Percentiles rank a stretch among this genome's conserved stretches.
These are phyloP conservation scores for Hydrochoerus hydrochaeris DNA, from an alignment of 2,113 vertebrate genomes.

Conservation along the genomic window DNA sequence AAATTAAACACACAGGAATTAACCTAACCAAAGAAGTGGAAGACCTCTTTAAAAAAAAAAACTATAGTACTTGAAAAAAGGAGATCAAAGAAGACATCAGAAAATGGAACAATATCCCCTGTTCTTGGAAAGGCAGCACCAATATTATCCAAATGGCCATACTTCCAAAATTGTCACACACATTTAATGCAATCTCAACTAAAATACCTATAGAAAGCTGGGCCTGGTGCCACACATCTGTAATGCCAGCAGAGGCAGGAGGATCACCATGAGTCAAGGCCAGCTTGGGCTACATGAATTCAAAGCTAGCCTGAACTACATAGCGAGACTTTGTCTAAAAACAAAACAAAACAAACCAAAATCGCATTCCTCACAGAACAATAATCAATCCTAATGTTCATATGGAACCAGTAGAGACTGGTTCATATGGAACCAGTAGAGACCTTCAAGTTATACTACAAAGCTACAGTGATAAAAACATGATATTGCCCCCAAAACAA, in stretches of 20 bases:
- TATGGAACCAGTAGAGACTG: background rate
- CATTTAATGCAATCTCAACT: background rate
- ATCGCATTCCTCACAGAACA: background rate
- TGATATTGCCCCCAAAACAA: background rate
- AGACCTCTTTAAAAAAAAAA: background rate
- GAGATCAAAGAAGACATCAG: background rate
- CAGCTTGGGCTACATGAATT: background rate
- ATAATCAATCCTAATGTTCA: background rate
- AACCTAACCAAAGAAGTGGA: background rate
- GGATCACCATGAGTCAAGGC: background rate
- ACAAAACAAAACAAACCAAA: background rate
- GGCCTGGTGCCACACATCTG: background rate
- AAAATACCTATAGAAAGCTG: background rate
- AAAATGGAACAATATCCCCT: background rate
- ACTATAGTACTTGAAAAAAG: background rate
- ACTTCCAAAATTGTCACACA: background rate
- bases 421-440: background rate
- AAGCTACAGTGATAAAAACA: background rate
- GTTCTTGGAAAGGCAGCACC: background rate
- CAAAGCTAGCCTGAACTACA: background rate
- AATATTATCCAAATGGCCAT: background rate
- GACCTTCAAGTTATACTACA: background rate
- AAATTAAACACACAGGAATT: background rate
- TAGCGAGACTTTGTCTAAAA: background rate
- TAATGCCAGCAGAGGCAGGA: background rate